Evolutionary conservation across 1,140 invertebrate genomes (phyloP), one percentile per base, ranked within the genome.

Genomic region (Prorops nasuta): DNA sequence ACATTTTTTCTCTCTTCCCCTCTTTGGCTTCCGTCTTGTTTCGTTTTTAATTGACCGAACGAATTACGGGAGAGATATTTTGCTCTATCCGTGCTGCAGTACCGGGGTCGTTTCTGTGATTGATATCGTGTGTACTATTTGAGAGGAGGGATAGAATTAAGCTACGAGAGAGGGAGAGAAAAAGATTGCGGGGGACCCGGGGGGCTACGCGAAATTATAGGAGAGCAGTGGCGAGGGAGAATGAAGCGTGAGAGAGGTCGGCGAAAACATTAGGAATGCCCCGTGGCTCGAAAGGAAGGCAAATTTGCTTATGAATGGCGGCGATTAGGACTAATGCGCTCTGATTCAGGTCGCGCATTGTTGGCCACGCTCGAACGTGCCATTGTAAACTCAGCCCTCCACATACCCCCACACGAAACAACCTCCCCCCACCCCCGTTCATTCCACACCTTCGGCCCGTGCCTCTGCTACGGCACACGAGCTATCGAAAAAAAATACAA

Each of bases 281-380:
- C 49, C 34, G 32, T 35, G 34, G 42, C 41, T 50, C 28, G 35
- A 46, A 55, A 58, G 46, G 45, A 63, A 60, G 54, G 60, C 49
- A 53, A 55, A 64, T 64, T 64, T 63, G 54, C 54, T 64, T 64
- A 63, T 64, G 62, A 64, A 64, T 64, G 47, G 47, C 54, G 35
- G 32, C 55, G 60, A 63, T 64, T 63, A 63, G 51, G 47, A 56
- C 49, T 63, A 60, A 64, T 62, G 56, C 46, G 22, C 31, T 14
- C 45, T 45, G 48, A 60, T 63, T 58, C 52, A 41, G 54, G 40
- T 42, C 41, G 22, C n/a, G 47, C 39, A 53, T 56, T 59, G 57
- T 57, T 38, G 48, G 31, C 35, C 41, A 15, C 28, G 15, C n/a
- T 7, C 43, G 49, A 38, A 45, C 50, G 21, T 39, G 28, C 44